Percentiles rank a stretch among this genome's conserved stretches.
phyloP scores from a whole-genome alignment of 1,140 invertebrate species.

The Adoxophyes honmai region DNA sequence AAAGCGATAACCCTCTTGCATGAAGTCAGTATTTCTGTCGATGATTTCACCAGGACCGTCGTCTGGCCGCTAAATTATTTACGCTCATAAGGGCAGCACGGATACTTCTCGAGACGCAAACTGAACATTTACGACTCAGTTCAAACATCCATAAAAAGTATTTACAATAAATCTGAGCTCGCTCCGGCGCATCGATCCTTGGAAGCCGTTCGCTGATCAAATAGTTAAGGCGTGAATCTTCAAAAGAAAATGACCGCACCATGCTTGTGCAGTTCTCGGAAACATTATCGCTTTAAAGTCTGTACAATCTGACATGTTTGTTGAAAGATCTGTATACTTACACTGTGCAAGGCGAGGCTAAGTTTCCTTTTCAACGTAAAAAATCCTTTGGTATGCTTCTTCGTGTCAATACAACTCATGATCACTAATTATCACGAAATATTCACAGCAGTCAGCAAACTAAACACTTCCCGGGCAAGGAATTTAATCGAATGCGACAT shows the following conservation, averaged over 20 bases:
- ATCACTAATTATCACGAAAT: not conserved
- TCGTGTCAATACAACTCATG: conserved; percentile 15
- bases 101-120: conserved; percentile 1
- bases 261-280: not conserved
- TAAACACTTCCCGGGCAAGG: too few relatives aligned
- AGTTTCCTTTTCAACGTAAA: conserved; percentile 18
- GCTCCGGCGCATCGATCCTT: not conserved
- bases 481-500: conserved; percentile 12
- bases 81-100: conserved; percentile 19
- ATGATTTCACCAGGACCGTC: conserved; percentile 48
- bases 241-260: not conserved
- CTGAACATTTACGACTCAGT: not conserved
- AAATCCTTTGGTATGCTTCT: conserved; percentile 4
- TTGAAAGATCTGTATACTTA: conserved; percentile 7
- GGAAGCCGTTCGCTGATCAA: conserved; percentile 6
- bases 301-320: too few relatives aligned
- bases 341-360: conserved; percentile 4
- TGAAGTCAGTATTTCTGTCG: conserved; percentile 46
- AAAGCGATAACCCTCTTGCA: conserved; percentile 28
- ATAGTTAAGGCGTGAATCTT: not conserved
- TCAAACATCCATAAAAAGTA: not conserved
- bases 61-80: conserved; percentile 21
- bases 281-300: not conserved
- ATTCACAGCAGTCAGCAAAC: conserved; percentile 7
- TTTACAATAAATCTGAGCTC: not conserved